Evolutionary conservation across 1,140 invertebrate genomes (phyloP).

Genomic region (Bacillus rossius): DNA sequence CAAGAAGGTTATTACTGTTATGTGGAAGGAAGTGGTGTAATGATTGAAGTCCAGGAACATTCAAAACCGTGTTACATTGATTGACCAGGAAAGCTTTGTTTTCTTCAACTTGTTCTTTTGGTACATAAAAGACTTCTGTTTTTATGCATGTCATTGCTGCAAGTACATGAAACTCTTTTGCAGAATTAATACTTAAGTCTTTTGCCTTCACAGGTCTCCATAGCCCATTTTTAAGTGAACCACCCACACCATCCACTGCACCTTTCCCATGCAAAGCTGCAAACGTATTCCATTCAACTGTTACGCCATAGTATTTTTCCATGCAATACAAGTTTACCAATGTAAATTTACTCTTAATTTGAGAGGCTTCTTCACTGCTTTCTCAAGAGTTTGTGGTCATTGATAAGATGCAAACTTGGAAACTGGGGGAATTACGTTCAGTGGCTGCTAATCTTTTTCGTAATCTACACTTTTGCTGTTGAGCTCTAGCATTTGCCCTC

Average conservation of each 20-base stretch:
- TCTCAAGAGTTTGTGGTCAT: no score
- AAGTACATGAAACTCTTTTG: not conserved
- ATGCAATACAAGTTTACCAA: slow-evolving; percentile 27
- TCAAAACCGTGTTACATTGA: slow-evolving; percentile 1
- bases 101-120: slow-evolving; percentile 1
- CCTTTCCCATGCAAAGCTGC: slow-evolving; percentile 30
- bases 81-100: not conserved
- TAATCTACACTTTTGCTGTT: no score
- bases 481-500: no score
- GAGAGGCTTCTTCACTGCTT: slow-evolving; percentile 10
- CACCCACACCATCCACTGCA: slow-evolving; percentile 26
- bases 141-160: not conserved
- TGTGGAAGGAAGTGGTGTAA: slow-evolving; percentile 2
- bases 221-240: slow-evolving; percentile 18
- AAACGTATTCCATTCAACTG: slow-evolving; percentile 30
- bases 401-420: no score
- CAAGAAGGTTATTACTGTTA: not conserved
- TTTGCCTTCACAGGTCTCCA: slow-evolving; percentile 1
- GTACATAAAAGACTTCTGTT: not conserved
- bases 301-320: slow-evolving; percentile 22
- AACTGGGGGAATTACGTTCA: no score
- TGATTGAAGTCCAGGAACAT: not conserved
- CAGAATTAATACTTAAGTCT: not conserved
- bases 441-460: no score
- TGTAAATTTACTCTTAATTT: slow-evolving; percentile 30